Evolutionary conservation across 2,113 vertebrate species (phyloP).

Genomic region (Gymnobelideus leadbeateri): DNA sequence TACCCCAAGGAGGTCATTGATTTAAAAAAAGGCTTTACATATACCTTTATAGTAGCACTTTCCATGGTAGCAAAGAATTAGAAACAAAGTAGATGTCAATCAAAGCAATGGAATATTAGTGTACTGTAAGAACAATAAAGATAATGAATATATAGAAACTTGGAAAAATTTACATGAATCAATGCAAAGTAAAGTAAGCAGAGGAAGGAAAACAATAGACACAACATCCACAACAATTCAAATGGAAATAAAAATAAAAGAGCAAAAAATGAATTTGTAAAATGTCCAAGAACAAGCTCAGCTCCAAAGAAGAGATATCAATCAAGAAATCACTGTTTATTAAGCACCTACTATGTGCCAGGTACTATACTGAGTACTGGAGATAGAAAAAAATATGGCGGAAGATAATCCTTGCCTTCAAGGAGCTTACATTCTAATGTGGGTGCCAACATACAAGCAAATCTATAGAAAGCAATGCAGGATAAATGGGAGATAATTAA

Average conservation of each 20-base stretch:
- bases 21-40: background rate
- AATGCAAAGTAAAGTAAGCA: background rate
- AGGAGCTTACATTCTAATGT: background rate
- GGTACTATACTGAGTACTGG: background rate
- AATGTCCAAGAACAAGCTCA: too few relatives aligned
- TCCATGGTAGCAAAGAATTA: background rate
- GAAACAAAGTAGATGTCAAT: background rate
- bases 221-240: background rate
- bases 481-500: background rate
- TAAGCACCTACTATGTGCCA: background rate
- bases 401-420: background rate
- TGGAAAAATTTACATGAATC: background rate
- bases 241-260: background rate
- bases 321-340: background rate
- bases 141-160: background rate
- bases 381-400: background rate
- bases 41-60: background rate
- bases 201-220: background rate
- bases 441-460: background rate
- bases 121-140: background rate
- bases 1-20: background rate
- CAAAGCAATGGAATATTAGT: background rate
- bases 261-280: background rate
- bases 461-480: background rate
- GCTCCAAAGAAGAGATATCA: too few relatives aligned